phyloP scores from a whole-genome alignment of 2,797 vertebrate genomes.

The Huso huso region DNA sequence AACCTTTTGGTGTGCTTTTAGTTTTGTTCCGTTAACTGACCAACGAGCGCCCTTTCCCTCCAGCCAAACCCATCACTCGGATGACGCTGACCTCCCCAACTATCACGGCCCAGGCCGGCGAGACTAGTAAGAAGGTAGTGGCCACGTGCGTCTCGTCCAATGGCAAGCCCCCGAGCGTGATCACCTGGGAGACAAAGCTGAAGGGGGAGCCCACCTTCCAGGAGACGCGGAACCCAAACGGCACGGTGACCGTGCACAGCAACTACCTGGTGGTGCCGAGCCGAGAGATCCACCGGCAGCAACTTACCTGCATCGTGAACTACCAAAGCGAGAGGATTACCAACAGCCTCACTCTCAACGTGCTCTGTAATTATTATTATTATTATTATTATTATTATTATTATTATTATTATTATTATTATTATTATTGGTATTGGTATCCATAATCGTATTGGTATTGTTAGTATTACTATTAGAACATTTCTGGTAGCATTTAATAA shows the following conservation, averaged over 20 bases:
- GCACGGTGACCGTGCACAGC: slow-evolving; percentile 87
- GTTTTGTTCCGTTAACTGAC: background rate
- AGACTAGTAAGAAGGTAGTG: slow-evolving; percentile 78
- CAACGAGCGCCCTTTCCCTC: slow-evolving; percentile 1
- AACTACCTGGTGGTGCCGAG: slow-evolving; percentile 78
- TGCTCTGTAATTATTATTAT: slow-evolving; percentile 79
- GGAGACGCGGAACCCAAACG: slow-evolving; percentile 81
- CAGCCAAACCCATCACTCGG: slow-evolving; percentile 78
- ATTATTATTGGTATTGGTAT: no score
- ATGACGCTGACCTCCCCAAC: slow-evolving; percentile 73
- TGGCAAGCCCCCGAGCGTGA: slow-evolving; percentile 84
- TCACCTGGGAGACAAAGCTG: slow-evolving; percentile 88
- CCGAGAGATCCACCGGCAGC: slow-evolving; percentile 83
- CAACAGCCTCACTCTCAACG: slow-evolving; percentile 82
- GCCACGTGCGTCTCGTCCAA: slow-evolving; percentile 89
- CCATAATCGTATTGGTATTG: no score
- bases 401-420: background rate
- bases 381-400: background rate
- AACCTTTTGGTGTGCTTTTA: slow-evolving; percentile 1
- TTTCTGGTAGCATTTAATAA: no score
- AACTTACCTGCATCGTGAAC: slow-evolving; percentile 80
- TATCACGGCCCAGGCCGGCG: slow-evolving; percentile 67
- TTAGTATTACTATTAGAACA: no score
- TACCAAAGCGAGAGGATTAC: slow-evolving; percentile 74
- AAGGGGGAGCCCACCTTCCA: slow-evolving; percentile 82